Evolutionary conservation across 2,113 vertebrate genomes (phyloP).

Genomic region (Nerophis lumbriciformis): DNA sequence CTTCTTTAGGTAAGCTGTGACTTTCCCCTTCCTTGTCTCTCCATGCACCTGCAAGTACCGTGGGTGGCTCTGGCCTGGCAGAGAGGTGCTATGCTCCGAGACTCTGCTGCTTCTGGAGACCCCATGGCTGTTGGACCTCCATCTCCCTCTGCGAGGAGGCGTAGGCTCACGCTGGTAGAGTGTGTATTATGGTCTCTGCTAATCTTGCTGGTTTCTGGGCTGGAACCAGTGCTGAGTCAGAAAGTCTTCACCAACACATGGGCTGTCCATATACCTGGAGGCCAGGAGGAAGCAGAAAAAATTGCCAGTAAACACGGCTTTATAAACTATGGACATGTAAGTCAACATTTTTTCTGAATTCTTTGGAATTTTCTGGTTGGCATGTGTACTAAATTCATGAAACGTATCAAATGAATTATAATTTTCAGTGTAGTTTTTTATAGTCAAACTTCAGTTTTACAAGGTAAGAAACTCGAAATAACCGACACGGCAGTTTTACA

Average conservation of each 20-base stretch:
- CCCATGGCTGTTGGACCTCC: slow-evolving; percentile 56
- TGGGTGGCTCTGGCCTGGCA: slow-evolving; percentile 36
- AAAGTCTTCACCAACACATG: slow-evolving; percentile 91
- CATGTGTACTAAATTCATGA: background rate
- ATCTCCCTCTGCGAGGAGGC: slow-evolving; percentile 59
- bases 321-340: slow-evolving; percentile 85
- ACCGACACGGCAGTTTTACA: too few species aligned
- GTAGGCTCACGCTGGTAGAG: slow-evolving; percentile 52
- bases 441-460: too few species aligned
- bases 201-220: slow-evolving; percentile 70
- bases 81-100: slow-evolving; percentile 51
- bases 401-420: too few species aligned
- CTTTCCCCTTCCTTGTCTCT: slow-evolving; percentile 38
- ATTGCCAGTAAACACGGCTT: slow-evolving; percentile 88
- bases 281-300: slow-evolving; percentile 75
- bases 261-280: slow-evolving; percentile 84
- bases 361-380: background rate
- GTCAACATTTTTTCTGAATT: slow-evolving; percentile 39
- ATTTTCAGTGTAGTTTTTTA: too few species aligned
- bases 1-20: slow-evolving; percentile 48
- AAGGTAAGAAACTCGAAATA: too few species aligned
- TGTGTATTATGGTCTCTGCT: slow-evolving; percentile 74
- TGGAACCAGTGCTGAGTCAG: slow-evolving; percentile 63
- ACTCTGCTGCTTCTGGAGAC: slow-evolving; percentile 51
- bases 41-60: slow-evolving; percentile 53